Evolutionary conservation across 2,797 vertebrate genomes (phyloP).

Genomic region (Crocidura indochinensis): DNA sequence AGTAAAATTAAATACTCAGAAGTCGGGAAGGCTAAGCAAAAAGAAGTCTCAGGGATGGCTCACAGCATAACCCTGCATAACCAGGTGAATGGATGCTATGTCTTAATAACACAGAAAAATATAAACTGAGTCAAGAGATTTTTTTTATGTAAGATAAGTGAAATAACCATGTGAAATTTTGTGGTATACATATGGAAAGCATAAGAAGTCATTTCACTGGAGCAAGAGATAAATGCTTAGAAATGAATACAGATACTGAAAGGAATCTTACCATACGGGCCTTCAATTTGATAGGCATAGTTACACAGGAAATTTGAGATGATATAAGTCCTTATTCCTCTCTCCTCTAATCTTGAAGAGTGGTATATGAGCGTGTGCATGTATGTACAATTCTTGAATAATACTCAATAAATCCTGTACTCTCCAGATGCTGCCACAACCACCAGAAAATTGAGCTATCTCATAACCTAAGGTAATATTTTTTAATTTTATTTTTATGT

Average conservation of each 20-base stretch:
- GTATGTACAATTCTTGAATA: neutral
- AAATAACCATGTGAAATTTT: conserved; percentile 1
- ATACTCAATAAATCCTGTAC: neutral
- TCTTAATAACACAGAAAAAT: neutral
- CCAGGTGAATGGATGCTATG: neutral
- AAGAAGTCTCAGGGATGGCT: conserved; percentile 9
- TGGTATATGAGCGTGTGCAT: neutral
- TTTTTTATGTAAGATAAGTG: neutral
- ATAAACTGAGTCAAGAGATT: neutral
- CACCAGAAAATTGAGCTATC: no score
- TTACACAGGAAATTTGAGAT: conserved; percentile 20
- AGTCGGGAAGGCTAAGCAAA: neutral
- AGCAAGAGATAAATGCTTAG: neutral
- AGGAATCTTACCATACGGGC: neutral
- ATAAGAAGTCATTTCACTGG: neutral
- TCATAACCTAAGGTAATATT: no score
- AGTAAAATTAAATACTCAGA: neutral
- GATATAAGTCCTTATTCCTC: neutral
- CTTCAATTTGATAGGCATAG: neutral
- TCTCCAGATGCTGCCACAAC: no score
- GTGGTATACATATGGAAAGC: neutral
- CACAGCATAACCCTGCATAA: neutral
- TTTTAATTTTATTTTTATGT: no score
- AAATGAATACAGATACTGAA: conserved; percentile 15
- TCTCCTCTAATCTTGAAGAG: neutral